Conservation (phyloP, 2,113 vertebrate genomes). For the Colius striatus region DNA sequence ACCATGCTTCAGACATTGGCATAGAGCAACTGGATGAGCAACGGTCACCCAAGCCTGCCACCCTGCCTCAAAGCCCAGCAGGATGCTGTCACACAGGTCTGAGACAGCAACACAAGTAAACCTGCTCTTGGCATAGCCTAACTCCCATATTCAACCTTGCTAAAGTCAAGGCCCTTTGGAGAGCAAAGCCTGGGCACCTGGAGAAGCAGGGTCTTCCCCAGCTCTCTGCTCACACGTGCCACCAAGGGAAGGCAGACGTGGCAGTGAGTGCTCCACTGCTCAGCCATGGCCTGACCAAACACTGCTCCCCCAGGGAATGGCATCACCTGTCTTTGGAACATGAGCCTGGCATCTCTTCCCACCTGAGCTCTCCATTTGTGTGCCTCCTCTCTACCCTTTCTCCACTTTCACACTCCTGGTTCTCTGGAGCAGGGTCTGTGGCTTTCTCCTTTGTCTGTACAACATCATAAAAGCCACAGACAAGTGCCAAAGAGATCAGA, state of each 20-base stretch:
- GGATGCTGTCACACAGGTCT: background rate
- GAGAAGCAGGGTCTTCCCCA: background rate
- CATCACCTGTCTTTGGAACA: background rate
- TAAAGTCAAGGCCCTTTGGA: background rate
- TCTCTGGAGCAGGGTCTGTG: background rate
- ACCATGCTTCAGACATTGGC: background rate
- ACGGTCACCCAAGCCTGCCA: background rate
- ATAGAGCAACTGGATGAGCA: accelerated
- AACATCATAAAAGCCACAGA: background rate
- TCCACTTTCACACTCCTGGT: background rate
- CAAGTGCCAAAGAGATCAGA: background rate
- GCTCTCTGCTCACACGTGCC: background rate
- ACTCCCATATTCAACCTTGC: background rate
- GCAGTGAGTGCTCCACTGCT: background rate
- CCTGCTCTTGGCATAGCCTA: background rate
- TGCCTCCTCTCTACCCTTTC: background rate
- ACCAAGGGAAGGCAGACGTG: accelerated
- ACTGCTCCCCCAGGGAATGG: accelerated
- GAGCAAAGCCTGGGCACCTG: background rate
- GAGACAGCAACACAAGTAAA: background rate
- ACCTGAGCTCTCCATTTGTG: background rate
- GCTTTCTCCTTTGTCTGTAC: background rate
- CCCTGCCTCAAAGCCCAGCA: background rate
- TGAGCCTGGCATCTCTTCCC: background rate
- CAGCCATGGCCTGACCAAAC: background rate